A percentile compares a stretch with the other conserved stretches of the same genome.
Conservation (phyloP, 1,140 invertebrate genomes). For the Zaprionus taronus region DNA sequence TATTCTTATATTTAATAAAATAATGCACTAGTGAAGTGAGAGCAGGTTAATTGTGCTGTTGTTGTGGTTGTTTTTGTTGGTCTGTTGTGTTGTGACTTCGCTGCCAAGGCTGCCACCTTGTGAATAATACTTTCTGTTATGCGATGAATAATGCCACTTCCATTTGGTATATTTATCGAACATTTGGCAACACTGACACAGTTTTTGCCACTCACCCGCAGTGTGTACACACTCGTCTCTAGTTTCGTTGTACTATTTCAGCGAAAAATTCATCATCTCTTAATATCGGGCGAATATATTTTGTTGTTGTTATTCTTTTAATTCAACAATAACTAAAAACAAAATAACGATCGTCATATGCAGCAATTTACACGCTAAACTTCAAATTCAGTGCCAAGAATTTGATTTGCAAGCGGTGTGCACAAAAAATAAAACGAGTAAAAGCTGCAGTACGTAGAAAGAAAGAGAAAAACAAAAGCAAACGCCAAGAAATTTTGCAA, state of each 20-base stretch:
- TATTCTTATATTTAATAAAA: neutral
- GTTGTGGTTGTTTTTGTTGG: conserved; percentile 13
- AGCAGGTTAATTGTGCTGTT: conserved; percentile 10
- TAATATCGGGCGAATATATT: conserved; percentile 49
- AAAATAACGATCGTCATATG: conserved; percentile 38
- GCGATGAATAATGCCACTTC: conserved; percentile 9
- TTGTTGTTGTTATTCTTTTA: conserved; percentile 52
- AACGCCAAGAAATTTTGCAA: conserved; percentile 47
- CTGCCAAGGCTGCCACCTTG: conserved; percentile 19
- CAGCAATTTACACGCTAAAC: conserved; percentile 36
- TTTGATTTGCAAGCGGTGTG: conserved; percentile 20
- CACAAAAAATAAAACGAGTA: conserved; percentile 23
- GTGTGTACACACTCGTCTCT: conserved; percentile 50
- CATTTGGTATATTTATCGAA: neutral
- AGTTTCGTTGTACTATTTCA: conserved; percentile 50
- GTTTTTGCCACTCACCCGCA: conserved; percentile 21
- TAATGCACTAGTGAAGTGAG: conserved; percentile 12
- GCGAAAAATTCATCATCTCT: conserved; percentile 61
- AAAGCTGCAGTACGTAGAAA: conserved; percentile 47
- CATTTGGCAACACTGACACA: conserved; percentile 14
- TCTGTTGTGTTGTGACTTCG: conserved; percentile 22
- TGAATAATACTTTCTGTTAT: neutral
- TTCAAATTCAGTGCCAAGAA: conserved; percentile 26
- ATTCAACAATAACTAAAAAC: conserved; percentile 42
- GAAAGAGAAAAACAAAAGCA: conserved; percentile 41